Evolutionary conservation across 2,113 vertebrate species (phyloP), one percentile per base, ranked within the genome.

Genomic region (Lanius ludovicianus): DNA sequence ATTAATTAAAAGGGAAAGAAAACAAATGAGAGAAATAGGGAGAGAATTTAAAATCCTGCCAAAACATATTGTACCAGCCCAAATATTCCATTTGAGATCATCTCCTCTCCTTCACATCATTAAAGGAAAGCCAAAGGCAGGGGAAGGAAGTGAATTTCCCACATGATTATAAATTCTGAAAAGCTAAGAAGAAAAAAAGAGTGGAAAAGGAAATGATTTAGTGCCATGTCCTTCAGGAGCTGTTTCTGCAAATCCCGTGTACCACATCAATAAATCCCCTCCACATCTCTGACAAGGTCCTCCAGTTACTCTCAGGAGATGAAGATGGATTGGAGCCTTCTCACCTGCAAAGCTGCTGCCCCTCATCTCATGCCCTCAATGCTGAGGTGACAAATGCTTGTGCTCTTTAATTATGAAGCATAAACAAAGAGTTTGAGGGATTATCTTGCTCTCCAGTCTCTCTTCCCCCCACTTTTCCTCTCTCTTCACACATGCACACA

Each of bases 181-280:
- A 86, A 91, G 80, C 92, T 94, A 70, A 63, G 95, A 91, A 57
- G 46, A 68, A 74, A 92, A 69, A 19, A 53, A 81, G 69, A 57
- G 53, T 62, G 24, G 64, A 68, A 88, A 80, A 49, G 42, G 47
- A 57, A 68, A 77, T 97, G 84, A 96, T 97, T 97, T 93, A 95
- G 93, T 85, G 81, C 83, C 76, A 83, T 46, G 73, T 95, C 94
- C 96, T 98, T 97, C 97, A 97, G 97, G 96, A 97, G 89, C 89
- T 84, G 47, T 89, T 97, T 95, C 97, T 97, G 97, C 97, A 98
- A 97, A 98, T 98, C 94, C 95, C 89, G 59, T 31, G 90, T 83
- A 96, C 93, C 11, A 28, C 77, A 87, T 91, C 96, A 94, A 96
- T 93, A 97, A 97, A 97, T 98, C 93, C 96, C 90, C 74, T 84